Percentiles rank a stretch among this genome's conserved stretches.
These are phyloP conservation scores for Rhopilema esculentum DNA, from an alignment of 30 jellyfish, hydroid and myxozoan species.

Conservation along the genomic window DNA sequence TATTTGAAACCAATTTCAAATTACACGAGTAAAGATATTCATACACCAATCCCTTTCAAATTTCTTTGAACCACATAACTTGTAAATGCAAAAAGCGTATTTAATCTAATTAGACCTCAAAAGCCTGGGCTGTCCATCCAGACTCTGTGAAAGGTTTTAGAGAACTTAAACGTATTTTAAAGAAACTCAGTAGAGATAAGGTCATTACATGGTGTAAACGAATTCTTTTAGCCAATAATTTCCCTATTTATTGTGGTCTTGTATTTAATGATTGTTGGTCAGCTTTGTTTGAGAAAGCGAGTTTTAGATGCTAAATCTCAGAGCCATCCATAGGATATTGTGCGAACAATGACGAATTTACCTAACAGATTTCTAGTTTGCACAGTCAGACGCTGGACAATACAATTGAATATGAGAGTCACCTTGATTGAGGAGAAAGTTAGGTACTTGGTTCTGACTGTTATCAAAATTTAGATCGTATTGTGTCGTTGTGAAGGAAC, in stretches of 20 bases:
- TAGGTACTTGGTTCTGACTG: background rate
- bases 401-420: constrained; percentile 19
- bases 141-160: background rate
- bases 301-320: constrained; percentile 19
- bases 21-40: too few species aligned
- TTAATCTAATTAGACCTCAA: background rate
- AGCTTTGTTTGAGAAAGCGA: constrained; percentile 23
- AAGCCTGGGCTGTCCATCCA: background rate
- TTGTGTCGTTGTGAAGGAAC: background rate
- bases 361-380: constrained; percentile 39
- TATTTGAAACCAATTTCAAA: too few species aligned
- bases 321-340: constrained; percentile 22
- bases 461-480: background rate
- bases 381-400: constrained; percentile 43
- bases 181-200: constrained; percentile 1
- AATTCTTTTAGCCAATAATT: background rate
- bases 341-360: constrained; percentile 31
- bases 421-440: background rate
- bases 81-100: background rate
- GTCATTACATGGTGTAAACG: background rate
- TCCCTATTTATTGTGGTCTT: constrained; percentile 24
- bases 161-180: background rate
- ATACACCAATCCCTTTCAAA: background rate
- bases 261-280: constrained; percentile 19
- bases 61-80: background rate